Percentiles rank a stretch among this genome's conserved stretches.
phyloP scores from a whole-genome alignment of 2,113 vertebrate genomes.

The Spermophilus dauricus region DNA sequence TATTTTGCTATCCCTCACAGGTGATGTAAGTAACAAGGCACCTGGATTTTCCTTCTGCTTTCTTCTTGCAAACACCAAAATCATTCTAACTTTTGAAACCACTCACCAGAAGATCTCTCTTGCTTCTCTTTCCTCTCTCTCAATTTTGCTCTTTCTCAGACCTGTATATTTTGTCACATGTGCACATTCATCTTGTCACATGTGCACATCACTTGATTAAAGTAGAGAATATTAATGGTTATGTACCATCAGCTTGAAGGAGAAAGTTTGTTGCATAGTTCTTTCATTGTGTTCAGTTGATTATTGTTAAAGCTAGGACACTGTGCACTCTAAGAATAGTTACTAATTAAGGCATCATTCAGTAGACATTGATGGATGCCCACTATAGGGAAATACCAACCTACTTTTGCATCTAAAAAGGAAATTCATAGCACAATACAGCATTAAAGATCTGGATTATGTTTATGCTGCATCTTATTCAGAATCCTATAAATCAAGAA shows the following conservation, averaged over 20 bases:
- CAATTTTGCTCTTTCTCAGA: background rate
- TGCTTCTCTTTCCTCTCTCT: background rate
- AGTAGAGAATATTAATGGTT: background rate
- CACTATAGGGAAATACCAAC: background rate
- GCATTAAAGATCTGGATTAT: background rate
- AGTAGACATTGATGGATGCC: background rate
- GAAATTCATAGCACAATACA: background rate
- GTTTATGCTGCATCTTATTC: background rate
- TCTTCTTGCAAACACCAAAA: background rate
- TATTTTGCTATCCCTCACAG: background rate
- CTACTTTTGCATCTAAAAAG: background rate
- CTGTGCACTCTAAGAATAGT: background rate
- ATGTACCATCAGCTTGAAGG: background rate
- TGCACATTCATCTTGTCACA: background rate
- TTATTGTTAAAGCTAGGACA: slow-evolving; percentile 14
- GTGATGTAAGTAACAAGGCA: background rate
- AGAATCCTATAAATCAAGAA: background rate
- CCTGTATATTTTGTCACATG: background rate
- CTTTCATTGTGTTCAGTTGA: background rate
- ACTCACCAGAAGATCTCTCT: background rate
- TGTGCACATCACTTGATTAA: background rate
- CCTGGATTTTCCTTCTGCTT: background rate
- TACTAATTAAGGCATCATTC: background rate
- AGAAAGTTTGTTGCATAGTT: background rate
- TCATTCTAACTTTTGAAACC: background rate